Percentiles rank a stretch among this genome's conserved stretches.
phyloP scores from a whole-genome alignment of 2,797 vertebrate genomes.

The Sus cebifrons region DNA sequence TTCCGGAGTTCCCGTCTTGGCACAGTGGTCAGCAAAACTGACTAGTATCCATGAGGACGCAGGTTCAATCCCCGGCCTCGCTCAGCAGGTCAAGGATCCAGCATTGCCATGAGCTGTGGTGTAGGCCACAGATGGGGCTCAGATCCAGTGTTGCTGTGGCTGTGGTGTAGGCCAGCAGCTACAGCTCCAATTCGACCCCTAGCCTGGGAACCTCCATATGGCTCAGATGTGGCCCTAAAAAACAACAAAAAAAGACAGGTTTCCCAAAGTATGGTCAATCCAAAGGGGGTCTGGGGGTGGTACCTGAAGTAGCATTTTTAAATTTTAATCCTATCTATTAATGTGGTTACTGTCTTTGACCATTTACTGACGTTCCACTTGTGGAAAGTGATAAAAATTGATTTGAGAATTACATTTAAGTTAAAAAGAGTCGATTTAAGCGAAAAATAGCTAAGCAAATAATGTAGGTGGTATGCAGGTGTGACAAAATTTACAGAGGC shows the following conservation, averaged over 20 bases:
- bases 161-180: too few relatives aligned
- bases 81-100: too few relatives aligned
- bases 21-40: too few relatives aligned
- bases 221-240: too few relatives aligned
- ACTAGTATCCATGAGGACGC: too few relatives aligned
- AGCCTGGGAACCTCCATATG: too few relatives aligned
- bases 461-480: neutral
- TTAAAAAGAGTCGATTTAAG: neutral
- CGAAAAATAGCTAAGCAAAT: neutral
- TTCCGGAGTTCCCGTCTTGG: neutral
- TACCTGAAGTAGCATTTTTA: neutral
- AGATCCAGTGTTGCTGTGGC: too few relatives aligned
- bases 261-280: neutral
- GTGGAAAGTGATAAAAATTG: neutral
- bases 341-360: neutral
- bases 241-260: neutral
- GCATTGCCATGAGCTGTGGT: too few relatives aligned
- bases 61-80: too few relatives aligned
- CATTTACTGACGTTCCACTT: neutral
- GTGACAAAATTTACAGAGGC: neutral
- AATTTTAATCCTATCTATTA: slow-evolving; percentile 26
- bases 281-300: neutral
- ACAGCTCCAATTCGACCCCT: too few relatives aligned
- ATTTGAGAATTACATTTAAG: slow-evolving; percentile 46
- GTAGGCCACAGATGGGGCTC: too few relatives aligned